These are phyloP conservation scores for Darevskia mixta DNA, from an alignment of 2,797 vertebrate genomes.

Conservation along the genomic window DNA sequence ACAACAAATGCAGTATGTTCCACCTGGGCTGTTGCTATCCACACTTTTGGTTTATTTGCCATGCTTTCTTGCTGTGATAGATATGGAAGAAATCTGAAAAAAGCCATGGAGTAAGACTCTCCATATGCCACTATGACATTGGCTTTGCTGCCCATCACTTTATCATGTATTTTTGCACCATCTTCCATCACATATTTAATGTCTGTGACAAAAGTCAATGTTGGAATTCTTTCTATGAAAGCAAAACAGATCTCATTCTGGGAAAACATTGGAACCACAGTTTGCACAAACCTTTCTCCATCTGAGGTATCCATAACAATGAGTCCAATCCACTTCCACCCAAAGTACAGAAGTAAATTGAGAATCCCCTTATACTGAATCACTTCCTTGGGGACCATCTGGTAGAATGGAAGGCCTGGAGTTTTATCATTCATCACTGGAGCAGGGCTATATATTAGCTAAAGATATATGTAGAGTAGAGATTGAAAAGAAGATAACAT, in stretches of 20 bases:
- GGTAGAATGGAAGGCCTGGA: background rate
- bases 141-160: background rate
- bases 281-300: background rate
- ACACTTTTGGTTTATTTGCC: background rate
- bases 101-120: background rate
- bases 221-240: background rate
- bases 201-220: background rate
- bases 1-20: background rate
- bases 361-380: background rate
- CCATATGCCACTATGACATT: background rate
- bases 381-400: conserved; percentile 10
- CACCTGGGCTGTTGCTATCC: conserved; percentile 5
- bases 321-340: conserved; percentile 11
- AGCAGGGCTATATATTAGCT: background rate
- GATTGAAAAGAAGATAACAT: too few species aligned
- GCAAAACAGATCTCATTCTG: background rate
- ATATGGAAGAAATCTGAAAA: background rate
- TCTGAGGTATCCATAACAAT: background rate
- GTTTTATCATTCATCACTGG: background rate
- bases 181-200: background rate
- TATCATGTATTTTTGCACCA: background rate
- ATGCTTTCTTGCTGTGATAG: background rate
- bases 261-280: background rate
- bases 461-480: background rate
- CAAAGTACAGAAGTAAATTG: background rate